A percentile compares a stretch with the other conserved stretches of the same genome.
Conservation (phyloP, 2,797 vertebrate species). For the Dipus sagitta region DNA sequence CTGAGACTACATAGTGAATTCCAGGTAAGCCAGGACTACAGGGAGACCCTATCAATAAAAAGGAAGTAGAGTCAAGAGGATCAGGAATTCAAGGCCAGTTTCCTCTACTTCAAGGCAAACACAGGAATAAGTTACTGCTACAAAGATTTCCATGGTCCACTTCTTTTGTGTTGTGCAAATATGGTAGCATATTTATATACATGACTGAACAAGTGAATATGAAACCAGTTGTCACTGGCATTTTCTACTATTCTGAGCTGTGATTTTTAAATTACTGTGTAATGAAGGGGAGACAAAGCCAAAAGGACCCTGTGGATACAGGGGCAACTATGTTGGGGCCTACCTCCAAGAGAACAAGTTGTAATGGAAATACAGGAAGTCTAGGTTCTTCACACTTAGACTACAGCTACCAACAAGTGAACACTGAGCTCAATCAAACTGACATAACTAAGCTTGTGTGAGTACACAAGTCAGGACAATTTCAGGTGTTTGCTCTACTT, state of each 20-base stretch:
- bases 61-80: too few species aligned
- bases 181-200: background rate
- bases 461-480: too few species aligned
- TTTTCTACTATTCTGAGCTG: background rate
- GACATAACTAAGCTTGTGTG: too few species aligned
- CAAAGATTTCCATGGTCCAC: background rate
- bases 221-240: background rate
- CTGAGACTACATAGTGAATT: too few species aligned
- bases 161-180: background rate
- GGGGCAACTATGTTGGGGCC: background rate
- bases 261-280: background rate
- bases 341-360: background rate
- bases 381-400: constrained; percentile 24
- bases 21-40: too few species aligned
- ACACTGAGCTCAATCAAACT: background rate
- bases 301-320: background rate
- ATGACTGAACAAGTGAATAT: background rate
- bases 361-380: background rate
- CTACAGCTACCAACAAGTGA: background rate
- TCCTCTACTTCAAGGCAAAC: too few species aligned
- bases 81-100: too few species aligned
- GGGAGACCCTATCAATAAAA: too few species aligned
- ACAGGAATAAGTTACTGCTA: background rate
- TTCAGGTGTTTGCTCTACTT: too few species aligned
- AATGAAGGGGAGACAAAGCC: background rate